Base-by-base conservation (phyloP, 2,888 invertebrate species). In the Plemyria rubiginata region DNA sequence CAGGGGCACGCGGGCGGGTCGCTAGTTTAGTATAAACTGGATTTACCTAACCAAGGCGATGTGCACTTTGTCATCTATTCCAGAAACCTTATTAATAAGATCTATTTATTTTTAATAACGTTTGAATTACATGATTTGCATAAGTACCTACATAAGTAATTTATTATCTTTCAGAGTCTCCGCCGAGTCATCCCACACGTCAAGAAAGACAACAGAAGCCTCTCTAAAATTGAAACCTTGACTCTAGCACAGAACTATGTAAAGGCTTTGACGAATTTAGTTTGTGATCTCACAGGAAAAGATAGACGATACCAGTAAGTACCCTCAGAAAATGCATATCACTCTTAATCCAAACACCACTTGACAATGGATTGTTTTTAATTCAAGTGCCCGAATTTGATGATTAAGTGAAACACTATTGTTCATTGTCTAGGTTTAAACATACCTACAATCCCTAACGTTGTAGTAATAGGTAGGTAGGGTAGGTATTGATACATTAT, bases 241-340 rank as follows among this genome's bases (percentile, higher is more conserved):
- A 97, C 97, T 9, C 90, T 98, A 82, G 97, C 97, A 74, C 97
- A 97, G 91, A 97, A 97, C 88, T 98, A 97, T 86, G 97, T 98
- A 66, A 97, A 97, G 93, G 97, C 97, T 12, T 93, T 98, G 67
- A 97, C 97, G 29, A 97, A 97, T 85, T 96, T 97, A 69, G 96
- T 97, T 74, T 96, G 97, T 84, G 95, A 95, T 60, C 96, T 97
- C 22, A 65, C 65, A 4, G 65, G 65, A 94, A 93, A 96, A 58
- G 96, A 95, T 22, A 96, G 96, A 76, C 84, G 84, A 66, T 93
- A 92, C 73, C 84, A 82, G 93, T 93, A 78, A 88, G 92, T 87
- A 68, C 7, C 12, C n/a, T 4, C 16, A 4, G 0, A 16, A 13
- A 38, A 38, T 38, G 22, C 22, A 1, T 22, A 22, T 48, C 29